phyloP scores from a whole-genome alignment of 2,113 vertebrate genomes.

The Centropus bengalensis region DNA sequence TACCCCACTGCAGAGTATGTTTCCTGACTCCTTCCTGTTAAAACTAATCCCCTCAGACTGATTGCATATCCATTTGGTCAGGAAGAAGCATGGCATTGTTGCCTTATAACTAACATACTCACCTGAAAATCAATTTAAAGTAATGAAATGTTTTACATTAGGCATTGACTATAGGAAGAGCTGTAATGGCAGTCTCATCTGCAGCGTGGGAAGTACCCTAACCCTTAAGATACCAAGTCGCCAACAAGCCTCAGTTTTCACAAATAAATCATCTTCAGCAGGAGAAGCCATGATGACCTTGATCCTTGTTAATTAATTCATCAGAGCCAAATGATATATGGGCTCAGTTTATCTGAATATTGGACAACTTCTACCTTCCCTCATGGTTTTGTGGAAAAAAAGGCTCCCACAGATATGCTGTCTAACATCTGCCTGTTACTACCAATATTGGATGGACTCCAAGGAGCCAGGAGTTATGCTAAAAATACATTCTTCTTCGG shows the following conservation, averaged over 20 bases:
- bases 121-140: neutral
- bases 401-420: fast-evolving
- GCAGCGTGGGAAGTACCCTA: neutral
- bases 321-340: neutral
- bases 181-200: neutral
- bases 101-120: neutral
- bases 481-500: neutral
- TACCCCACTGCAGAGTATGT: neutral
- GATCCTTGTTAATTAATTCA: neutral
- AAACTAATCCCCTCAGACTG: neutral
- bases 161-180: neutral
- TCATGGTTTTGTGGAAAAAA: neutral
- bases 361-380: neutral
- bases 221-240: neutral
- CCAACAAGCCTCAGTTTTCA: neutral
- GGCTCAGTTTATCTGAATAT: neutral
- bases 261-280: neutral
- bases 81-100: neutral
- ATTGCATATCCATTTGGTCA: neutral
- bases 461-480: neutral
- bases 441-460: neutral
- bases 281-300: neutral
- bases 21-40: neutral
- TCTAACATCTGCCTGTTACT: neutral
- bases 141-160: neutral